Evolutionary conservation across 1,140 invertebrate genomes (phyloP).

Genomic region (Brachionus sp.): DNA sequence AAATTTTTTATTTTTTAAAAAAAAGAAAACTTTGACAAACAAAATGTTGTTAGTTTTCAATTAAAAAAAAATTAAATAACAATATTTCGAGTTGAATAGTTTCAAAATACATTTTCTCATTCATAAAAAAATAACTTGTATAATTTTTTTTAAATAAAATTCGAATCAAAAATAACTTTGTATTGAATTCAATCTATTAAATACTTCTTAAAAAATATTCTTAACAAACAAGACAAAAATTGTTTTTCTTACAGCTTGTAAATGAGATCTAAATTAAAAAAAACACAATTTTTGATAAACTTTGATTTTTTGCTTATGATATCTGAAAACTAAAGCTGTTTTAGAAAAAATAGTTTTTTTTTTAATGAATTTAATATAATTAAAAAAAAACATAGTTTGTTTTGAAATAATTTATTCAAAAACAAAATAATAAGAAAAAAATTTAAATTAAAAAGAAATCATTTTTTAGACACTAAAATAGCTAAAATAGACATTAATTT

Average conservation of each 20-base stretch:
- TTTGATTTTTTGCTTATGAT: not conserved
- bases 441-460: not conserved
- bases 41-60: not conserved
- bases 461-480: not conserved
- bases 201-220: not conserved
- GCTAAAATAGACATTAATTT: constrained; percentile 11
- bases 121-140: not conserved
- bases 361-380: no score
- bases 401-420: no score
- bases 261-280: not conserved
- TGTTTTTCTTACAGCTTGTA: not conserved
- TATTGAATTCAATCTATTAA: not conserved
- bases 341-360: not conserved
- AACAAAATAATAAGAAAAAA: not conserved
- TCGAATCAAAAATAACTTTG: not conserved
- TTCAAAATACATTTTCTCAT: not conserved
- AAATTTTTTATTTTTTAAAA: not conserved
- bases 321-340: not conserved
- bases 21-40: not conserved
- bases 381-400: no score
- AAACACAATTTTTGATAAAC: not conserved
- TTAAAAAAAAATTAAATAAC: constrained; percentile 1
- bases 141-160: not conserved
- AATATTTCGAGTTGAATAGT: not conserved
- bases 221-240: not conserved